Evolutionary conservation across 2,113 vertebrate species (phyloP).

Genomic region (Oncorhynchus nerka): DNA sequence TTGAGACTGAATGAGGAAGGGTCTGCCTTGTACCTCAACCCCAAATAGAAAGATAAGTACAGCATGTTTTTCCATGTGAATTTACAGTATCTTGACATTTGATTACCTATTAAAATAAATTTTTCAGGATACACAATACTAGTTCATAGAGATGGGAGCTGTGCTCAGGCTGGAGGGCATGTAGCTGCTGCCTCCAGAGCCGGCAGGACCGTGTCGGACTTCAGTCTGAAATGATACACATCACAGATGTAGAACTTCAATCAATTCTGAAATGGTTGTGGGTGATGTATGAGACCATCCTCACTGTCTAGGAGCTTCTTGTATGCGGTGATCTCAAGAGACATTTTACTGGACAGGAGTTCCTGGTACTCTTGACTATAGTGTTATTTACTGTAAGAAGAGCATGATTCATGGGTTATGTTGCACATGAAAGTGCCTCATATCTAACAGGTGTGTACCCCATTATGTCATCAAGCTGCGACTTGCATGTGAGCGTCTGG

Average conservation of each 20-base stretch:
- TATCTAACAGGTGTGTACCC: neutral
- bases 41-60: too few relatives aligned
- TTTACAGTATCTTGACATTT: too few relatives aligned
- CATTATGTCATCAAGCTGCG: constrained; percentile 69
- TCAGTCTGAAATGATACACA: constrained; percentile 42
- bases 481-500: constrained; percentile 10
- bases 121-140: neutral
- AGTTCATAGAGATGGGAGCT: neutral
- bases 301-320: constrained; percentile 54
- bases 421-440: neutral
- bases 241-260: neutral
- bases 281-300: constrained; percentile 8
- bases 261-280: neutral
- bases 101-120: too few relatives aligned
- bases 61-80: too few relatives aligned
- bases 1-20: too few relatives aligned
- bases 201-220: neutral
- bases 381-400: constrained; percentile 70
- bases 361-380: constrained; percentile 67
- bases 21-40: too few relatives aligned
- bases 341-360: constrained; percentile 65
- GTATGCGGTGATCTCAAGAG: constrained; percentile 57
- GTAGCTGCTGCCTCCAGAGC: constrained; percentile 51
- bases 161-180: constrained; percentile 52
- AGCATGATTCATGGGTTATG: neutral